These are phyloP conservation scores for Rhodophaea formosa DNA, from an alignment of 2,888 invertebrate species.

Conservation along the genomic window DNA sequence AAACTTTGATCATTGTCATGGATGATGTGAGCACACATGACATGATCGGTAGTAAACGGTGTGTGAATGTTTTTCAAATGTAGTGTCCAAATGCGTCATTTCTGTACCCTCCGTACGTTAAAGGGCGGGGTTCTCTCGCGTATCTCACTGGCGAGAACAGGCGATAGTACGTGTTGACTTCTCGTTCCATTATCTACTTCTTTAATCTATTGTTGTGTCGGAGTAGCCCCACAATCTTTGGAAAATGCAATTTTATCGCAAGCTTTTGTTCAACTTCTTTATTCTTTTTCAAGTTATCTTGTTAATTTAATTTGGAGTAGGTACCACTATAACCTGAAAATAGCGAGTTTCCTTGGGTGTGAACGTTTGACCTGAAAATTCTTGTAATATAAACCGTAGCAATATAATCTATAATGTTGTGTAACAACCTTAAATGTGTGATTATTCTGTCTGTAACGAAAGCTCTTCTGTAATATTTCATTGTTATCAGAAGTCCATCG, in stretches of 20 bases:
- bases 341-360: too few relatives aligned
- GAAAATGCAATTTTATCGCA: background rate
- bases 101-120: background rate
- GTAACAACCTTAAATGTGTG: background rate
- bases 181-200: background rate
- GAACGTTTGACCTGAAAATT: too few relatives aligned
- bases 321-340: too few relatives aligned
- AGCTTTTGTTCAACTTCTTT: background rate
- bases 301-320: too few relatives aligned
- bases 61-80: too few relatives aligned
- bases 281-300: background rate
- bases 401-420: too few relatives aligned
- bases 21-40: too few relatives aligned
- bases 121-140: background rate
- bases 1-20: too few relatives aligned
- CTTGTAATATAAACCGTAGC: too few relatives aligned
- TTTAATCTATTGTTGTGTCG: background rate
- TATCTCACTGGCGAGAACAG: background rate
- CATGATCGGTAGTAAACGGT: too few relatives aligned
- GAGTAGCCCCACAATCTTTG: background rate
- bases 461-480: background rate
- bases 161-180: background rate
- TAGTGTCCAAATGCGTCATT: background rate
- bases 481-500: background rate
- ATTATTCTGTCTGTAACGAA: background rate